Base-by-base conservation (phyloP, 2,888 invertebrate species). In the Globia sparganii region DNA sequence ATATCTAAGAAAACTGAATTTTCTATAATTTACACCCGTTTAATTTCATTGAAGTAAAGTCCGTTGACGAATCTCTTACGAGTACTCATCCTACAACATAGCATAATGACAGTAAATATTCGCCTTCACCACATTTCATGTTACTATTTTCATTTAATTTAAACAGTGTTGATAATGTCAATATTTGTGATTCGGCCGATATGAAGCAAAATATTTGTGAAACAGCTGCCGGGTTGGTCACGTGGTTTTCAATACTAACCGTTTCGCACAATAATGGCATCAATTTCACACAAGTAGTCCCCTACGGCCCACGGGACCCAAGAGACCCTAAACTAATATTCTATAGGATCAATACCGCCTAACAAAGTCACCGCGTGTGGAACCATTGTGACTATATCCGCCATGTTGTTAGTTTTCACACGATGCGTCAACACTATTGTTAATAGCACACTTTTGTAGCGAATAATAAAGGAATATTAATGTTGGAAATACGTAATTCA, bases 241-340 rank as follows among this genome's bases (percentile, higher is more conserved):
- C 88, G 90, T 90, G 88, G 61, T 85, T 56, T 64, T 72, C 77
- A 80, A 85, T 78, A 74, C 78, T 75, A 83, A 72, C 79, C 86
- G 84, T 87, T 85, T 83, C 87, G 86, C 83, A 84, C 88, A 87
- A 94, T 94, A 94, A 94, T 92, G 84, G 94, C 94, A 92, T 94
- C 94, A 91, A 94, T 95, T 94, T 93, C 93, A 93, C 91, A 91
- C 92, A 90, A 86, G 85, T 79, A 86, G 84, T 83, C 84, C 90
- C 92, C 73, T 56, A 31, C 5, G 75, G 75, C 53, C 90, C 89
- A 83, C 80, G 86, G 88, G 88, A 88, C 90, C 81, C 86, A 77
- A 80, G 81, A 81, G 87, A 87, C 87, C 89, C 90, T 91, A 91
- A 91, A 90, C 90, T 90, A 91, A 91, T 88, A 88, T 91, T 89